These are phyloP conservation scores for Enteromius afrohamiltoni DNA, from an alignment of 2,797 vertebrate genomes.

Conservation along the genomic window DNA sequence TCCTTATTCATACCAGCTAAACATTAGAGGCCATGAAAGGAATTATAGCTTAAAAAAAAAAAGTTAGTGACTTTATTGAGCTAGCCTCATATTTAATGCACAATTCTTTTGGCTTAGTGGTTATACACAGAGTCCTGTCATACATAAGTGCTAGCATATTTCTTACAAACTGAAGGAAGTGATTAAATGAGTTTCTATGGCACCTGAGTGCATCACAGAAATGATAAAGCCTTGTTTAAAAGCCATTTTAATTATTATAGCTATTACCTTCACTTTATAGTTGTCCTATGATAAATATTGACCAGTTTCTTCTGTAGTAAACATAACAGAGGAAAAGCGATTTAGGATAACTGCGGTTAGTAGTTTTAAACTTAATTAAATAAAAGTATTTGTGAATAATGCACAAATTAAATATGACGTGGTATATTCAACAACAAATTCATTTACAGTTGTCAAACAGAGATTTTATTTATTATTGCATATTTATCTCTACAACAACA, in stretches of 20 bases:
- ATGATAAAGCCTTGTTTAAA: background rate
- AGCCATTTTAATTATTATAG: background rate
- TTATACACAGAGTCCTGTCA: background rate
- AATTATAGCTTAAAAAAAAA: background rate
- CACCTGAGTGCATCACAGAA: background rate
- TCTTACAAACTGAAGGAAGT: background rate
- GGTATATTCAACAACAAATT: background rate
- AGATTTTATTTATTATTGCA: conserved; percentile 30
- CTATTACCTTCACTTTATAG: background rate
- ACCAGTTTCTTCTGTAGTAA: background rate
- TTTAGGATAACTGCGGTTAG: background rate
- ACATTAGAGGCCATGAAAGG: background rate
- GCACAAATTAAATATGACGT: background rate
- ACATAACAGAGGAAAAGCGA: background rate
- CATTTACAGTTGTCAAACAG: background rate
- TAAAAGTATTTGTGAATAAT: background rate
- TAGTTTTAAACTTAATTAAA: background rate
- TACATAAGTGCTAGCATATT: background rate
- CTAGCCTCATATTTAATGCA: background rate
- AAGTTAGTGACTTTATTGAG: background rate
- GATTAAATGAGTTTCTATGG: background rate
- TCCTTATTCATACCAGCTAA: background rate
- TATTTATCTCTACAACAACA: conserved; percentile 69
- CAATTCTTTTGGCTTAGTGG: background rate
- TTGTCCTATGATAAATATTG: too few species aligned